Evolutionary conservation across 2,113 vertebrate species (phyloP).

Genomic region (Pachycephala philippinensis): DNA sequence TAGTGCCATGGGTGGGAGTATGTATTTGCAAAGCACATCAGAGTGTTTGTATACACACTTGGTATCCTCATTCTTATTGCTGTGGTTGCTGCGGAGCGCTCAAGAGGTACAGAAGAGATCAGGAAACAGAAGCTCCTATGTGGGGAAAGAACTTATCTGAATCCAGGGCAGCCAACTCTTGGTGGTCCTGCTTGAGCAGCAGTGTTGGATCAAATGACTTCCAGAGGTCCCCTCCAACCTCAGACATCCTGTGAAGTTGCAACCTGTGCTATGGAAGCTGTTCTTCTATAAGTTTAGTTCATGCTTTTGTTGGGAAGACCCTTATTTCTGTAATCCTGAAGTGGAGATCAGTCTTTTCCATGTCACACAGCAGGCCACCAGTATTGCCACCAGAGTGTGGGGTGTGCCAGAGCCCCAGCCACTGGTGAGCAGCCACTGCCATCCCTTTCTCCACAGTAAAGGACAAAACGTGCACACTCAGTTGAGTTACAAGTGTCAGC

Average conservation of each 20-base stretch:
- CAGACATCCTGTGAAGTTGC: background rate
- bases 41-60: background rate
- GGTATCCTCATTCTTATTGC: background rate
- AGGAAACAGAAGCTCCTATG: rapidly evolving
- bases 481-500: background rate
- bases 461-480: rapidly evolving
- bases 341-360: background rate
- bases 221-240: background rate
- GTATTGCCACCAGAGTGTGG: background rate
- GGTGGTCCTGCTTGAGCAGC: background rate
- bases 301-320: rapidly evolving
- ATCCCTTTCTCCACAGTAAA: background rate
- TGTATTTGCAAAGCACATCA: background rate
- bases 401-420: background rate
- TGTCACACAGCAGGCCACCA: background rate
- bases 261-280: background rate
- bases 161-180: rapidly evolving
- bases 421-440: background rate
- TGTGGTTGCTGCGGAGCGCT: background rate
- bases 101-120: background rate
- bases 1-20: background rate
- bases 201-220: background rate
- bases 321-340: background rate
- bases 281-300: background rate
- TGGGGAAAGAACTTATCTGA: background rate